Conservation (phyloP, 1,140 invertebrate genomes). For the Brachionus paranguensis region DNA sequence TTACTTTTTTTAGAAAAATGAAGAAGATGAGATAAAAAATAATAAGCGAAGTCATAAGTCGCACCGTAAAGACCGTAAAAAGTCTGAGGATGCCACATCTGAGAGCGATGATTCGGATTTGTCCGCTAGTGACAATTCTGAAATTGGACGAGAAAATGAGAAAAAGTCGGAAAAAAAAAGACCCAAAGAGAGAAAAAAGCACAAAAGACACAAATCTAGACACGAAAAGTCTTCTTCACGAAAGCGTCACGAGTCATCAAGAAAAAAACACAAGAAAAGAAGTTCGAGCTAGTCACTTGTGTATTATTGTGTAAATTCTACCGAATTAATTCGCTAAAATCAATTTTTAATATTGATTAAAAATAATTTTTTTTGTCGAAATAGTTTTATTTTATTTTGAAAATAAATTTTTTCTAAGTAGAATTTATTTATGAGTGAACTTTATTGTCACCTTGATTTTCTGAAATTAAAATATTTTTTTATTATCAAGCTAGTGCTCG, state of each 20-base stretch:
- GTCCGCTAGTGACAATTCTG: background rate
- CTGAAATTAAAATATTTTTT: too few species aligned
- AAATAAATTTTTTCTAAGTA: background rate
- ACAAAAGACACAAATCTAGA: background rate
- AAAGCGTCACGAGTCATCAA: background rate
- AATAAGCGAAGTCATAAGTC: background rate
- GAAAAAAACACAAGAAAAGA: slow-evolving; percentile 14
- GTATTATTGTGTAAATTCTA: background rate
- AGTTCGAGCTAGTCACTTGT: background rate
- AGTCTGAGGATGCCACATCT: background rate
- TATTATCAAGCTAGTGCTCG: too few species aligned
- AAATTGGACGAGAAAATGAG: background rate
- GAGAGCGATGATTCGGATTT: background rate
- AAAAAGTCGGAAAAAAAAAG: background rate
- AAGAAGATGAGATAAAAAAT: background rate
- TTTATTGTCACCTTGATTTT: background rate
- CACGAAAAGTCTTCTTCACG: background rate
- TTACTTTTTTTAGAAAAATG: background rate
- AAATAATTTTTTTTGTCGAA: background rate
- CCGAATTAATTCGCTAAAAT: background rate
- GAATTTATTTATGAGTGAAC: background rate
- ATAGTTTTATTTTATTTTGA: background rate
- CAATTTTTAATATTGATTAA: background rate
- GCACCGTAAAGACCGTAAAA: background rate
- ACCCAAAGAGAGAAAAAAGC: background rate